These are phyloP conservation scores for Limnodromus scolopaceus DNA, from an alignment of 2,797 vertebrate species.

Conservation along the genomic window DNA sequence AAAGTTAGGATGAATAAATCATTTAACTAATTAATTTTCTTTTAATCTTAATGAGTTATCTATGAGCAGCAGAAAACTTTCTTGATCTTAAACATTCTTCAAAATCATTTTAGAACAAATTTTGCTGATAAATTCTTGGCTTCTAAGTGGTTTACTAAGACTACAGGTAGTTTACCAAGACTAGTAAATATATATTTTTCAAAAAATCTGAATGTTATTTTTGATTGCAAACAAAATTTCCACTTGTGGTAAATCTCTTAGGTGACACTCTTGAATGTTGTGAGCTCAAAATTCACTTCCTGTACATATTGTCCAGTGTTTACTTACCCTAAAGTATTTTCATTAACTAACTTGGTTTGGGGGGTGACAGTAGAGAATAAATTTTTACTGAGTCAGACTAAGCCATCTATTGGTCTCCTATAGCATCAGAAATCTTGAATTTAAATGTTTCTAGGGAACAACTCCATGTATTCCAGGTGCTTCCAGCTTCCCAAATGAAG, in stretches of 20 bases:
- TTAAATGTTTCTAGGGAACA: not conserved
- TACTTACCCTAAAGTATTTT: not conserved
- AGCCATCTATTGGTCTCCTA: not conserved
- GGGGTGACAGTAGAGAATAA: rapidly evolving
- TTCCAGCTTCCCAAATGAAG: not conserved
- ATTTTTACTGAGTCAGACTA: not conserved
- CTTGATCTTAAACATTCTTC: not conserved
- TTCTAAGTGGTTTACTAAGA: not conserved
- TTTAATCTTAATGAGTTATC: not conserved
- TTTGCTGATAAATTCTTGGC: not conserved
- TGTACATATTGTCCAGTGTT: not conserved
- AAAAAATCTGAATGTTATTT: not conserved
- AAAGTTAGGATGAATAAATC: not conserved
- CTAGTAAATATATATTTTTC: not conserved
- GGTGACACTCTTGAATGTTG: not conserved
- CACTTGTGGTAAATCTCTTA: not conserved
- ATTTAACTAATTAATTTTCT: not conserved
- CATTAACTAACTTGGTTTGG: not conserved
- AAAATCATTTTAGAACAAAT: not conserved
- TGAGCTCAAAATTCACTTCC: not conserved
- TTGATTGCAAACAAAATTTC: not conserved
- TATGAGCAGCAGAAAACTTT: not conserved
- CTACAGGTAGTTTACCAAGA: not conserved
- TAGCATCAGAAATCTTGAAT: not conserved
- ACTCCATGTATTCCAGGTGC: not conserved